Base-by-base conservation (phyloP, 2,797 vertebrate species). In the Rhinella marina region DNA sequence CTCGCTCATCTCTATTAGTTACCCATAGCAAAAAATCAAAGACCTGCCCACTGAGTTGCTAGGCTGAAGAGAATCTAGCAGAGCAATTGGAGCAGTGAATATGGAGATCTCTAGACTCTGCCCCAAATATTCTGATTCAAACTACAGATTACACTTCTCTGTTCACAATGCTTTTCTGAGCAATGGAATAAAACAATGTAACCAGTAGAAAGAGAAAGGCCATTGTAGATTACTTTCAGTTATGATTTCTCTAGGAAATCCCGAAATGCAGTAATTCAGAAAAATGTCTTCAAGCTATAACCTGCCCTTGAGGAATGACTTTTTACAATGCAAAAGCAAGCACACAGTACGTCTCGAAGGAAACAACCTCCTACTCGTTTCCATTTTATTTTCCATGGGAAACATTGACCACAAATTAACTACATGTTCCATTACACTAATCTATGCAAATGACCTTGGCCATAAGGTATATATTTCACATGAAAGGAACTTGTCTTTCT, bases 401-500 rank as follows among this genome's bases (percentile, higher is more conserved):
- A 72, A 75, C 78, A 86, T 81, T 81, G 52, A 27, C 87, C 79
- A 32, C 23, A 88, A 70, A 82, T 57, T 59, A 89, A 86, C 73
- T 32, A 64, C 21, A 85, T 52, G 57, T 72, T 73, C 66, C 41
- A 56, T 81, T 88, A 85, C 77, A 80, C 54, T 81, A 61, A 85
- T 88, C 6, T 17, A 85, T 85, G 82, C 82, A 85, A 88, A 88
- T 85, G 16, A 66, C 25, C 19, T 73, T 88, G 77, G 77, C 82
- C 77, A 48, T 54, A 72, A 85, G 77, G 75, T 54, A 81, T 75
- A 64, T 6, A 64, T 81, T 85, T 80, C 21, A 85, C 87, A 85
- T 85, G 73, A 85, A 85, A 85, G 76, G 68, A 81, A 32, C 70
- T 73, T 48, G 17, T 85, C 59, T 76, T 84, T 88, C 66, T 6